A percentile compares a stretch with the other conserved stretches of the same genome.
phyloP scores from a whole-genome alignment of 2,113 vertebrate species.

The Oryzias melastigma region DNA sequence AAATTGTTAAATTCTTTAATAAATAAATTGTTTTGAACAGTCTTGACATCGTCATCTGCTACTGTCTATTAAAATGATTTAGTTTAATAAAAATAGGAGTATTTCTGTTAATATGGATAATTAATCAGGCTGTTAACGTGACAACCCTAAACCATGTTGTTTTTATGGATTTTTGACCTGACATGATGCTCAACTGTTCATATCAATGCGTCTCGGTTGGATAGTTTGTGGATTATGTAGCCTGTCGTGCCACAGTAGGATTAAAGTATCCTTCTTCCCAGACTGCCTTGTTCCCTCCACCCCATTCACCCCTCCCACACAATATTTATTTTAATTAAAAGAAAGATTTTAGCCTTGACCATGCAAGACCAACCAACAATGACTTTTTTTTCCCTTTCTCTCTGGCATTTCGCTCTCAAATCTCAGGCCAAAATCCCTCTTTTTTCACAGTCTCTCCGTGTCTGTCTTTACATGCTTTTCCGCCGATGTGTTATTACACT shows the following conservation, averaged over 20 bases:
- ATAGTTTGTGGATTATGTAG: constrained; percentile 50
- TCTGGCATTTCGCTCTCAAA: constrained; percentile 37
- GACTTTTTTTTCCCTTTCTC: constrained; percentile 50
- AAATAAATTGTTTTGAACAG: no score
- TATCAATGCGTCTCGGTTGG: constrained; percentile 3
- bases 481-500: constrained; percentile 20
- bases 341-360: constrained; percentile 61
- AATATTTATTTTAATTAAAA: constrained; percentile 78
- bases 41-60: no score
- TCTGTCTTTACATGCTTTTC: constrained; percentile 28
- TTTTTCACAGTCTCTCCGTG: constrained; percentile 2
- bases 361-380: constrained; percentile 32
- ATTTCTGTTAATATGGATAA: no score
- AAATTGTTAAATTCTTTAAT: no score
- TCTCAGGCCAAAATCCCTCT: constrained; percentile 24
- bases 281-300: constrained; percentile 45
- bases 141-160: no score
- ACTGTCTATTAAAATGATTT: no score
- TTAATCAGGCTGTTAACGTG: no score
- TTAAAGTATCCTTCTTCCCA: constrained; percentile 69
- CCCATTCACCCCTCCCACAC: constrained; percentile 49
- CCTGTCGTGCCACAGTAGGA: constrained; percentile 70
- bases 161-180: no score
- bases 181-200: not conserved
- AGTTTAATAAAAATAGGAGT: no score